Conservation (phyloP, 2,113 vertebrate genomes). For the Etheostoma cragini region DNA sequence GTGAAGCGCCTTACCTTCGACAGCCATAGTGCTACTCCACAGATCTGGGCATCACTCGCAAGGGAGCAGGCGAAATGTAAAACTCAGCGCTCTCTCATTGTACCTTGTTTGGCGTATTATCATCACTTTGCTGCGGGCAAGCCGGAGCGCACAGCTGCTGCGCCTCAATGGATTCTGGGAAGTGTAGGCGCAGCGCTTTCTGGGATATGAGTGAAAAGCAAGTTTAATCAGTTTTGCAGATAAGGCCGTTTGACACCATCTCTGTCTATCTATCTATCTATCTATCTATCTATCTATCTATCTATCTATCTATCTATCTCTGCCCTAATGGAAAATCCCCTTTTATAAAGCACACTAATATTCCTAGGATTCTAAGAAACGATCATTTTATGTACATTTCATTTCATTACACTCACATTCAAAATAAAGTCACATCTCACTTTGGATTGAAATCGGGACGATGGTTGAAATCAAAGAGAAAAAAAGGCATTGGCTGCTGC, state of each 20-base stretch:
- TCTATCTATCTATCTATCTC: background rate
- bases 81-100: slow-evolving; percentile 69
- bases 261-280: fast-evolving
- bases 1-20: slow-evolving; percentile 80
- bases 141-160: slow-evolving; percentile 69
- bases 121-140: slow-evolving; percentile 80
- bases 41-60: slow-evolving; percentile 72
- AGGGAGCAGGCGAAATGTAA: slow-evolving; percentile 32
- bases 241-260: background rate
- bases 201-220: background rate
- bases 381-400: background rate
- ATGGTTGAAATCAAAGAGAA: too few species aligned
- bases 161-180: slow-evolving; percentile 77
- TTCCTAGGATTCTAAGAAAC: background rate
- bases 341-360: background rate
- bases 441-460: background rate
- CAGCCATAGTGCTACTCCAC: slow-evolving; percentile 82
- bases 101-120: slow-evolving; percentile 75
- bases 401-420: background rate
- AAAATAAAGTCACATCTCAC: background rate
- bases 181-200: slow-evolving; percentile 72
- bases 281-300: background rate
- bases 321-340: background rate
- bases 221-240: slow-evolving; percentile 1
- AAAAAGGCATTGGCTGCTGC: too few species aligned